phyloP scores from a whole-genome alignment of 2,888 invertebrate genomes.

The Horisme vitalbata region DNA sequence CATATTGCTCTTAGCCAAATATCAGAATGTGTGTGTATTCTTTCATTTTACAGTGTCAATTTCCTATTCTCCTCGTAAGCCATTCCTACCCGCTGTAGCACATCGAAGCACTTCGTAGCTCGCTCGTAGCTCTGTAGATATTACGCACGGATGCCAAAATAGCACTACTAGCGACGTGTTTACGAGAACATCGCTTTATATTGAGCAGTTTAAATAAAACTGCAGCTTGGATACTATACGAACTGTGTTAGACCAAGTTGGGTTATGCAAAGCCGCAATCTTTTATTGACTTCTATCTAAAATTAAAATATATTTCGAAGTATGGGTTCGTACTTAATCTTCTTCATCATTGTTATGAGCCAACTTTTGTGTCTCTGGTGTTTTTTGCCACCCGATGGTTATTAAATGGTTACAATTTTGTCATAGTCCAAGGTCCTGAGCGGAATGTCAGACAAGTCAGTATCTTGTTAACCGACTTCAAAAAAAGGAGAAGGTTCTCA shows the following conservation, averaged over 20 bases:
- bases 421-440: too few relatives aligned
- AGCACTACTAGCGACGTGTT: constrained; percentile 15
- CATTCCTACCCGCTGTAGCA: constrained; percentile 11
- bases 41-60: not conserved
- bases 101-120: constrained; percentile 9
- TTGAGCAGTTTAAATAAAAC: constrained; percentile 16
- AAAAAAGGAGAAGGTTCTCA: too few relatives aligned
- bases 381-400: too few relatives aligned
- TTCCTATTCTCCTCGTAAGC: constrained; percentile 1
- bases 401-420: too few relatives aligned
- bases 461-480: too few relatives aligned
- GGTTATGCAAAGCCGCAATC: too few relatives aligned
- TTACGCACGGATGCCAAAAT: constrained; percentile 23
- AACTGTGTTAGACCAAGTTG: not conserved
- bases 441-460: too few relatives aligned
- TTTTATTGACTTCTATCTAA: too few relatives aligned
- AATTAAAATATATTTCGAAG: too few relatives aligned
- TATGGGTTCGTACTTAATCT: too few relatives aligned
- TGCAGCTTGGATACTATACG: constrained; percentile 10
- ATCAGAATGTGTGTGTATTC: not conserved
- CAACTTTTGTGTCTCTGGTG: too few relatives aligned
- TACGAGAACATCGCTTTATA: constrained; percentile 14
- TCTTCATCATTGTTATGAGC: too few relatives aligned
- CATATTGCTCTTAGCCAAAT: not conserved
- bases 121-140: constrained; percentile 15